A percentile compares a stretch with the other conserved stretches of the same genome.
These are phyloP conservation scores for Tragelaphus scriptus DNA, from an alignment of 2,113 vertebrate genomes.

Conservation along the genomic window DNA sequence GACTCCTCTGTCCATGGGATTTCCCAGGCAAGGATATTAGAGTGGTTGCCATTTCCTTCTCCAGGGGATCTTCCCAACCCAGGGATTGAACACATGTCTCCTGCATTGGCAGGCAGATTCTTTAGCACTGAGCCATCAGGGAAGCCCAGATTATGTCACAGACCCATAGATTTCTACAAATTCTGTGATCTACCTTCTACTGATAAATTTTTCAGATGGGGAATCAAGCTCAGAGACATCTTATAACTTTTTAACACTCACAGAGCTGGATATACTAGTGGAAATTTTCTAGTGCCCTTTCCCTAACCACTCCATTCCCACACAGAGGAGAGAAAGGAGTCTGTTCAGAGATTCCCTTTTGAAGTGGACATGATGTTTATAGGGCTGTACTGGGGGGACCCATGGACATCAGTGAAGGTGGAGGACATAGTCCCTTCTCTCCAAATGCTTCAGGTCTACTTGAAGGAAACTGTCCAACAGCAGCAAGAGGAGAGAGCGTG, in stretches of 20 bases:
- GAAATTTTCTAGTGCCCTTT: neutral
- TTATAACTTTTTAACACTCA: neutral
- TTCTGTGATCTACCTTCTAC: neutral
- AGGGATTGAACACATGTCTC: neutral
- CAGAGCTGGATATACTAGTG: neutral
- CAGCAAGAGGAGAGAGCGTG: neutral
- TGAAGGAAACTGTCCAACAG: neutral
- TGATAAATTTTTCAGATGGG: neutral
- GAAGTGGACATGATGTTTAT: neutral
- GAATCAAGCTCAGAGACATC: neutral
- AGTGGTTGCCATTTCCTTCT: neutral
- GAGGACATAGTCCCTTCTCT: neutral
- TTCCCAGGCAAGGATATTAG: neutral
- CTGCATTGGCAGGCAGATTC: neutral
- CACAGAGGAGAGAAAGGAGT: neutral
- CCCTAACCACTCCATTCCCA: neutral
- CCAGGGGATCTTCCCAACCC: neutral
- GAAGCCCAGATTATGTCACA: neutral
- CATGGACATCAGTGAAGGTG: neutral
- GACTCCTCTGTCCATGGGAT: neutral
- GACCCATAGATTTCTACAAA: neutral
- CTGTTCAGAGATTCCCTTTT: neutral
- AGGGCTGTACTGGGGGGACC: neutral
- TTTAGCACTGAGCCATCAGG: neutral
- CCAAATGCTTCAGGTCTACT: neutral